phyloP scores from a whole-genome alignment of 2,888 invertebrate species.

The Agonopterix heracliana region DNA sequence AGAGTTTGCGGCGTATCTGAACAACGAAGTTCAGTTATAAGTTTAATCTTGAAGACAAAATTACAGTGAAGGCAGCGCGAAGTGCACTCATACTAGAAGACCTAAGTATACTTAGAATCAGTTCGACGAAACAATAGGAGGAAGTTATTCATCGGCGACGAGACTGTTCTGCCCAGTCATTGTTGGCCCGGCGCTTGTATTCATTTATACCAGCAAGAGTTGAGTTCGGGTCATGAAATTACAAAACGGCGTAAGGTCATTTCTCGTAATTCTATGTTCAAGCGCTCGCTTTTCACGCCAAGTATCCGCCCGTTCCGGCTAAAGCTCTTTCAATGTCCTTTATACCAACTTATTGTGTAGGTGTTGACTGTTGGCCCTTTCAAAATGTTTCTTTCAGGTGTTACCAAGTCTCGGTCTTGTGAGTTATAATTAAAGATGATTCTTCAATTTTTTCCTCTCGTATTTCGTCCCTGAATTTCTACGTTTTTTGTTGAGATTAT shows the following conservation, averaged over 20 bases:
- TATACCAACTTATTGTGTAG: not conserved
- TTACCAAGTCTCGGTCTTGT: too few species aligned
- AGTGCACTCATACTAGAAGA: slow-evolving; percentile 35
- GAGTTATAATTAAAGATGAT: too few species aligned
- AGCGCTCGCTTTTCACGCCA: not conserved
- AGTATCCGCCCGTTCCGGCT: not conserved
- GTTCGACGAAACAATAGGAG: slow-evolving; percentile 48
- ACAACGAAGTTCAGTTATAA: slow-evolving; percentile 28
- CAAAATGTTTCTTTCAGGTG: too few species aligned
- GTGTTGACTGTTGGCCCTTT: too few species aligned
- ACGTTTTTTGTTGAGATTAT: too few species aligned
- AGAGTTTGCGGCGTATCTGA: not conserved
- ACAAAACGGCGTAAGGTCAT: not conserved
- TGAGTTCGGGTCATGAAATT: not conserved
- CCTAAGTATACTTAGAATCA: slow-evolving; percentile 37
- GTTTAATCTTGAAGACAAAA: slow-evolving; percentile 37
- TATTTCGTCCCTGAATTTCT: too few species aligned
- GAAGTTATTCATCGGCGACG: slow-evolving; percentile 39
- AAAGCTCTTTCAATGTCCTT: not conserved
- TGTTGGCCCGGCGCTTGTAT: slow-evolving; percentile 6
- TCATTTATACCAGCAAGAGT: not conserved
- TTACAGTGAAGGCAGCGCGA: slow-evolving; percentile 45
- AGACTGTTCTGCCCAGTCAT: slow-evolving; percentile 17
- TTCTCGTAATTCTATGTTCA: not conserved
- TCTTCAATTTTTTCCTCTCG: too few species aligned